Conservation (phyloP, 2,797 vertebrate genomes). For the Meda fulgida region DNA sequence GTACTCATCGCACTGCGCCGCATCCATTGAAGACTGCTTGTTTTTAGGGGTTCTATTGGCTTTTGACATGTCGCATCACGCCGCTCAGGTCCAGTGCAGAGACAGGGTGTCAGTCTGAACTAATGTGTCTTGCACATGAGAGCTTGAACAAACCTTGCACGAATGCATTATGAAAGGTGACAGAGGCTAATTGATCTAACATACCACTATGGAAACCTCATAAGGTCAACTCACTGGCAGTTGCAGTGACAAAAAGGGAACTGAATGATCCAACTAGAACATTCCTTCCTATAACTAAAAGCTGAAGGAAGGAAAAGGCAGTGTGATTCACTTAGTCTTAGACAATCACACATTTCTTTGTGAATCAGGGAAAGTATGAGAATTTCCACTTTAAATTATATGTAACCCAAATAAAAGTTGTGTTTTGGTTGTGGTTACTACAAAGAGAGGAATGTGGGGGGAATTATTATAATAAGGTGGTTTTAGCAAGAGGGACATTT, state of each 20-base stretch:
- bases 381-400: slow-evolving; percentile 1
- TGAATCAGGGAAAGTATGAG: slow-evolving; percentile 37
- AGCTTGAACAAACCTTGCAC: slow-evolving; percentile 32
- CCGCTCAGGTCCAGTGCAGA: background rate
- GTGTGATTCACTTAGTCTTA: slow-evolving; percentile 37
- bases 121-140: background rate
- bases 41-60: background rate
- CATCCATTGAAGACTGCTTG: background rate
- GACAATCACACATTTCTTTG: slow-evolving; percentile 12
- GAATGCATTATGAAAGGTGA: slow-evolving; percentile 26
- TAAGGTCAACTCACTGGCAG: slow-evolving; percentile 20
- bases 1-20: background rate
- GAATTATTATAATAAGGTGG: background rate
- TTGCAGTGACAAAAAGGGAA: slow-evolving; percentile 30
- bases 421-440: background rate
- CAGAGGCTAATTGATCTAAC: slow-evolving; percentile 61
- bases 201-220: slow-evolving; percentile 55
- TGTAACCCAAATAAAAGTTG: background rate
- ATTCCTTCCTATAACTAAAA: slow-evolving; percentile 48
- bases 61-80: background rate
- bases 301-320: background rate
- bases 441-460: slow-evolving; percentile 7
- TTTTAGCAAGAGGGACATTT: background rate
- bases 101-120: background rate
- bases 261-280: slow-evolving; percentile 43